Percentiles rank a stretch among this genome's conserved stretches.
These are phyloP conservation scores for Catajapyx aquilonaris DNA, from an alignment of 1,140 invertebrate genomes.

Conservation along the genomic window DNA sequence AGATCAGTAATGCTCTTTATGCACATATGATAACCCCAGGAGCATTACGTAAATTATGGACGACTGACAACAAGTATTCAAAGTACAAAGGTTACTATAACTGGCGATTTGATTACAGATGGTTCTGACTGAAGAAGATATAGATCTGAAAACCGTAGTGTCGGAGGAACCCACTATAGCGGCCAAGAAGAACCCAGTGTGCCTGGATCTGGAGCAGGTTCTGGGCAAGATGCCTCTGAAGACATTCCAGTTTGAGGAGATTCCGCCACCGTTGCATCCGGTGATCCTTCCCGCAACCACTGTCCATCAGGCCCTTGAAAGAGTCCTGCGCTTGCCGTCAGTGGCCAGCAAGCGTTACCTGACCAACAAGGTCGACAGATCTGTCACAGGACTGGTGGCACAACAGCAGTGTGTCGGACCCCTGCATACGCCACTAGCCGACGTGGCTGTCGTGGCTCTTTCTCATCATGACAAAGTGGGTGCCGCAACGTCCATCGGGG, in stretches of 20 bases:
- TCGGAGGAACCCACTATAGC: slow-evolving; percentile 15
- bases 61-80: no score
- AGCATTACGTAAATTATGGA: no score
- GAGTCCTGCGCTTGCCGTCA: slow-evolving; percentile 67
- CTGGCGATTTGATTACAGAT: no score
- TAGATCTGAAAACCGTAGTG: slow-evolving; percentile 18
- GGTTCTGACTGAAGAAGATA: slow-evolving; percentile 40
- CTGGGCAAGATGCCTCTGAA: slow-evolving; percentile 72
- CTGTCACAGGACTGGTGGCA: slow-evolving; percentile 84
- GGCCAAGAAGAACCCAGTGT: slow-evolving; percentile 38
- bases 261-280: slow-evolving; percentile 16
- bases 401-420: slow-evolving; percentile 97
- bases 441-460: slow-evolving; percentile 81
- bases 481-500: slow-evolving; percentile 82
- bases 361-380: slow-evolving; percentile 86
- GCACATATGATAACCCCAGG: no score
- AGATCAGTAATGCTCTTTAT: no score
- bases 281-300: slow-evolving; percentile 31
- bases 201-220: slow-evolving; percentile 73
- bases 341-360: slow-evolving; percentile 90
- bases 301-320: slow-evolving; percentile 42
- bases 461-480: slow-evolving; percentile 24
- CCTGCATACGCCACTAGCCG: slow-evolving; percentile 80
- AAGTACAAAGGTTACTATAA: no score
- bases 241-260: slow-evolving; percentile 31